Percentiles rank a stretch among this genome's conserved stretches.
Evolutionary conservation across 1,140 invertebrate genomes (phyloP).

Genomic region (Whitmania pigra): DNA sequence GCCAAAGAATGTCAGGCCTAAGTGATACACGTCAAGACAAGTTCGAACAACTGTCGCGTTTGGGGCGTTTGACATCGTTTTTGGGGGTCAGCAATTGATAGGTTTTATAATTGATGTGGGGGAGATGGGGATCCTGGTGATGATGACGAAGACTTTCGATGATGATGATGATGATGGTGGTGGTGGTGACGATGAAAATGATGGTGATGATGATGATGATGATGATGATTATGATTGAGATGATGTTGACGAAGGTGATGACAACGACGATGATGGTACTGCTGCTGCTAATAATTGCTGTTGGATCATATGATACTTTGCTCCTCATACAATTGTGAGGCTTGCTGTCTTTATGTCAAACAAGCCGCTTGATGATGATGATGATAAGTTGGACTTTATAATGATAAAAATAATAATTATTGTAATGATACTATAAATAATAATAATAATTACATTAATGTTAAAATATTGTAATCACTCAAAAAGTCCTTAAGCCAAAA

Average conservation of each 20-base stretch:
- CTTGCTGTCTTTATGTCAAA: no score
- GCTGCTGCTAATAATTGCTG: not conserved
- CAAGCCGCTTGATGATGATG: not conserved
- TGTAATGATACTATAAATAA: no score
- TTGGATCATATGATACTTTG: no score
- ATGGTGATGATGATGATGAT: conserved; percentile 3
- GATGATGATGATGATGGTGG: not conserved
- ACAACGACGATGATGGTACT: not conserved
- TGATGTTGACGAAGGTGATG: not conserved
- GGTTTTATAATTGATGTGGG: not conserved
- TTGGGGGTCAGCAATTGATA: not conserved
- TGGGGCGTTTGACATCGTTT: not conserved
- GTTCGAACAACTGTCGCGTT: no score
- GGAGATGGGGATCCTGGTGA: not conserved
- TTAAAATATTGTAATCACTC: no score
- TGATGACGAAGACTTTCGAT: not conserved
- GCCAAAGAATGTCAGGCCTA: no score
- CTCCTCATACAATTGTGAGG: no score
- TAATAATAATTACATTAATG: no score
- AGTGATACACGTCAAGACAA: no score
- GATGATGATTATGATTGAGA: not conserved
- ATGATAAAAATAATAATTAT: no score
- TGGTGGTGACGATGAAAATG: not conserved
- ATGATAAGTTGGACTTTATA: not conserved
- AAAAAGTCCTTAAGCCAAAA: no score